A percentile compares a stretch with the other conserved stretches of the same genome.
Evolutionary conservation across 2,888 invertebrate genomes (phyloP).

Genomic region (Syrphus vitripennis): DNA sequence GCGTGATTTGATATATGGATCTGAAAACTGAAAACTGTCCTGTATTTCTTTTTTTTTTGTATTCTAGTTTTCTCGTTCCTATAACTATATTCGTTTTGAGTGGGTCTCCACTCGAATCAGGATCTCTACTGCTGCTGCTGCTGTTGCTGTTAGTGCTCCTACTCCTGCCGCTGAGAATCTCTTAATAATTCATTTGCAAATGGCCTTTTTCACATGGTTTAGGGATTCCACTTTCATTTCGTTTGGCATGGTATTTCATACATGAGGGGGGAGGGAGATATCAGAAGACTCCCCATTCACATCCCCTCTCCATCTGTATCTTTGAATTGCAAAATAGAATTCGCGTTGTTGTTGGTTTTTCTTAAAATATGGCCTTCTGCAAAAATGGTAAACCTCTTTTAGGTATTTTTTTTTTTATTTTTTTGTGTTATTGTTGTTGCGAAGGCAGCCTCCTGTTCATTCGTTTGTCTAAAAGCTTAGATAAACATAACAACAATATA

Average conservation of each 20-base stretch:
- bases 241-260: background rate
- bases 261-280: background rate
- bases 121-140: slow-evolving; percentile 5
- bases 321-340: slow-evolving; percentile 27
- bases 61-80: background rate
- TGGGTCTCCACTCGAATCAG: slow-evolving; percentile 9
- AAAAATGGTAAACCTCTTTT: slow-evolving; percentile 53
- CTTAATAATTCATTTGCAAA: slow-evolving; percentile 70
- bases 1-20: slow-evolving; percentile 67
- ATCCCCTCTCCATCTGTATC: background rate
- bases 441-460: slow-evolving; percentile 37
- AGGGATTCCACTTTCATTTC: slow-evolving; percentile 51
- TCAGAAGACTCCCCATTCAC: background rate
- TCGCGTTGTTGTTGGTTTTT: slow-evolving; percentile 48
- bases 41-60: slow-evolving; percentile 3
- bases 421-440: background rate
- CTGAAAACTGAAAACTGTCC: slow-evolving; percentile 19
- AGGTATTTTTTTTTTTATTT: slow-evolving; percentile 1
- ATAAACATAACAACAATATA: slow-evolving; percentile 38
- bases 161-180: slow-evolving; percentile 54
- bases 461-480: slow-evolving; percentile 53
- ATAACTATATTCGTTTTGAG: background rate
- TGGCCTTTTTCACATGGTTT: slow-evolving; percentile 69
- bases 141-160: background rate
- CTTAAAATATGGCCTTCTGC: slow-evolving; percentile 2